Conservation (phyloP, 2,113 vertebrate genomes). For the Entomyzon cyanotis region DNA sequence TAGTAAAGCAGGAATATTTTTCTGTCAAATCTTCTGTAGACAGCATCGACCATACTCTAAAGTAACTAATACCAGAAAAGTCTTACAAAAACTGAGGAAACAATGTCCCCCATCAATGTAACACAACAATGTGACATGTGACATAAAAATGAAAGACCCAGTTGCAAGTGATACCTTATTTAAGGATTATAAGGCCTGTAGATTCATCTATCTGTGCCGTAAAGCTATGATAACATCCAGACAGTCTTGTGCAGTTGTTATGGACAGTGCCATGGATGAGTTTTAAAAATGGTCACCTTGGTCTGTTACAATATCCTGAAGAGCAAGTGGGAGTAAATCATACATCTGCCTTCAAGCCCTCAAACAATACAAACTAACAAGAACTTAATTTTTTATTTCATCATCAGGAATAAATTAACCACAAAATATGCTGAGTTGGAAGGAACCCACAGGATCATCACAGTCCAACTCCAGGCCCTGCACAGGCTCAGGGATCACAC, state of each 20-base stretch:
- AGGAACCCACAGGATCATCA: background rate
- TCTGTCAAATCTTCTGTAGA: background rate
- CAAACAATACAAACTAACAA: background rate
- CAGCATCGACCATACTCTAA: background rate
- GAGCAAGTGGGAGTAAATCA: background rate
- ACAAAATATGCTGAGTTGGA: background rate
- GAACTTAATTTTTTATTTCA: background rate
- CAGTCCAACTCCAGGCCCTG: background rate
- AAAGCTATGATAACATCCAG: background rate
- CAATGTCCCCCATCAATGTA: background rate
- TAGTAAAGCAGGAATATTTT: background rate
- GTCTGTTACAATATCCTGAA: background rate
- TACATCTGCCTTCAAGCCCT: background rate
- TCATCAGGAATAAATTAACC: background rate
- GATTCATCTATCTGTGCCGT: background rate
- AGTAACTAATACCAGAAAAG: background rate
- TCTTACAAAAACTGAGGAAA: background rate
- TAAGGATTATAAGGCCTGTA: background rate
- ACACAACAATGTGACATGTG: background rate
- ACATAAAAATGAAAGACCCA: background rate
- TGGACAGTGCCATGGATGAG: background rate
- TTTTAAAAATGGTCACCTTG: background rate
- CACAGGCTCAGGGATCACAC: background rate
- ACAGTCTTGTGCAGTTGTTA: background rate
- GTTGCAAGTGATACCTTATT: background rate